Evolutionary conservation across 2,888 invertebrate genomes (phyloP), one percentile per base, ranked within the genome.

Genomic region (Chironomus tentans): DNA sequence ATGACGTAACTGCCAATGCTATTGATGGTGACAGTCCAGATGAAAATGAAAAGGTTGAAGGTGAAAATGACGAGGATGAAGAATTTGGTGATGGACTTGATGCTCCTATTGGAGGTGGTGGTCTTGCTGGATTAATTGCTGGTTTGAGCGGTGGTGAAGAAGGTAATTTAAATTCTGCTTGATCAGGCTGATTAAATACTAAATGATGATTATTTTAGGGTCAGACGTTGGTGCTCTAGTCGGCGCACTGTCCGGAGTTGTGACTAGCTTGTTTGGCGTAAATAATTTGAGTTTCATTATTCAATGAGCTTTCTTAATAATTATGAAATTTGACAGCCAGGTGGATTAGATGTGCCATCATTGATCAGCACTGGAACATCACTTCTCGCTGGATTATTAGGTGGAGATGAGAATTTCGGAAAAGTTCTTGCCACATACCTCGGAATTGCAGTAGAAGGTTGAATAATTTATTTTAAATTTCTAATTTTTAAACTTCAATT

Each of bases 101-200:
- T 38, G 0, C 28, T 3, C 61, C 21, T 15, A 7, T 24, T 1
- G n/a, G 68, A 18, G 18, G 22, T 2, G 83, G 83, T 24, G 82
- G 82, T 7, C 77, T 84, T 2, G 80, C 82, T 38, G 83, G 82
- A n/a, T 77, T 84, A 46, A 82, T 84, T 76, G 81, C 82, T 3
- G 80, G 82, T 70, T 79, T 84, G 12, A 84, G 84, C 80, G 84
- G 84, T 83, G 84, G 83, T 22, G 84, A 83, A 77, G 83, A 81
- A 46, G 84, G 83, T 18, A 5, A 56, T 18, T 15, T 12, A 4
- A 47, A 50, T 2, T 1, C n/a, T n/a, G 50, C 2, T 48, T 50
- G 15, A 50, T n/a, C 10, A 2, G 10, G 10, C 10, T 38, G 1
- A 38, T 38, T 38, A 10, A 18, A 5, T 50, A 2, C 4, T 50